phyloP scores from a whole-genome alignment of 2,888 invertebrate species.

The Drosophila meridiana region DNA sequence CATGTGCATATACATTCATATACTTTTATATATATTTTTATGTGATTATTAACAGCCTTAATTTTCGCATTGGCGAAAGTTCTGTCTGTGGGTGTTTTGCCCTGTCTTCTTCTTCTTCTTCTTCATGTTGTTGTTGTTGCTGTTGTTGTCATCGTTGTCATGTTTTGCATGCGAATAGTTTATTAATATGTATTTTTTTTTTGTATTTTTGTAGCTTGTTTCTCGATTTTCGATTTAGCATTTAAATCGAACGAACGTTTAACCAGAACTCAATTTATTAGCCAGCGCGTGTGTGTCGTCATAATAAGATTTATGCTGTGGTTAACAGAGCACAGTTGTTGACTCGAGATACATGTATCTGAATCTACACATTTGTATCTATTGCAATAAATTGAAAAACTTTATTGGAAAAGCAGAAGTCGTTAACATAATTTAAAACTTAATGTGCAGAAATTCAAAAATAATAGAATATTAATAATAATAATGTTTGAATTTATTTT shows the following conservation, averaged over 20 bases:
- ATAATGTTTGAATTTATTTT: too few species aligned
- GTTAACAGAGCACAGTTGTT: slow-evolving; percentile 48
- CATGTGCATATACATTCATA: too few species aligned
- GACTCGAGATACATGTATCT: background rate
- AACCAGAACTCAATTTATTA: slow-evolving; percentile 46
- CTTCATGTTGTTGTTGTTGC: slow-evolving; percentile 15
- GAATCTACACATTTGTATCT: slow-evolving; percentile 14
- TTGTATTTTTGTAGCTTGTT: background rate
- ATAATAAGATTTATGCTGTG: slow-evolving; percentile 61
- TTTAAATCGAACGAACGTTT: slow-evolving; percentile 50
- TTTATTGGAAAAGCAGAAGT: background rate
- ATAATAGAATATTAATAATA: too few species aligned
- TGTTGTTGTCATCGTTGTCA: slow-evolving; percentile 19
- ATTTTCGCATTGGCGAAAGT: slow-evolving; percentile 4
- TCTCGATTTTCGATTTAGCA: slow-evolving; percentile 37
- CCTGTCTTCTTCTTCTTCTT: background rate
- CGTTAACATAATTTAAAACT: background rate
- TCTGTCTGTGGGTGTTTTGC: slow-evolving; percentile 4
- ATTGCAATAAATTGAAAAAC: background rate
- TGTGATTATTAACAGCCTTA: slow-evolving; percentile 44
- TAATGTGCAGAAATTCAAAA: too few species aligned
- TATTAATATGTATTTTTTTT: slow-evolving; percentile 38
- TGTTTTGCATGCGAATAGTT: slow-evolving; percentile 45
- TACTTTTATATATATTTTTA: background rate
- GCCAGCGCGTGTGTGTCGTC: slow-evolving; percentile 60